Evolutionary conservation across 2,113 vertebrate genomes (phyloP).

Genomic region (Pollimyrus isidori): DNA sequence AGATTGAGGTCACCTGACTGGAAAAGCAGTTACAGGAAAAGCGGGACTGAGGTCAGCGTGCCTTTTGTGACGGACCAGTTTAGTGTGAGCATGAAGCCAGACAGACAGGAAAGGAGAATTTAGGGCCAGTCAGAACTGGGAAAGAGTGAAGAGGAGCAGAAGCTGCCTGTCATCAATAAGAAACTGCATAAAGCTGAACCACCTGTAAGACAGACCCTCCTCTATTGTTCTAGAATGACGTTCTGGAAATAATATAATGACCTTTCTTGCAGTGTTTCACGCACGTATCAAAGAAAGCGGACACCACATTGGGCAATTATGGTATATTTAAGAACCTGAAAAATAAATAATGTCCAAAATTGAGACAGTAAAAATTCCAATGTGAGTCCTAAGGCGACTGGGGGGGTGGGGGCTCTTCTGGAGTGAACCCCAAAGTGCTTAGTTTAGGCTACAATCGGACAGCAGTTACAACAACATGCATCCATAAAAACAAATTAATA

Average conservation of each 20-base stretch:
- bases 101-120: background rate
- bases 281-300: background rate
- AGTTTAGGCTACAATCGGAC: background rate
- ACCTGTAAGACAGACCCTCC: background rate
- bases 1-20: background rate
- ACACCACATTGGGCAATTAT: background rate
- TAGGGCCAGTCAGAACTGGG: background rate
- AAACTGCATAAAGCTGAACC: background rate
- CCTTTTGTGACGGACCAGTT: background rate
- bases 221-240: background rate
- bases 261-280: background rate
- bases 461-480: background rate
- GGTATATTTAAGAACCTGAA: background rate
- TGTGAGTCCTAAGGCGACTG: background rate
- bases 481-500: background rate
- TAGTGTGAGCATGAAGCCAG: background rate
- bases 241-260: background rate
- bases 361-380: background rate
- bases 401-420: background rate
- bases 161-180: background rate
- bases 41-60: background rate
- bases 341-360: background rate
- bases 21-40: background rate
- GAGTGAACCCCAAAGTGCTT: background rate
- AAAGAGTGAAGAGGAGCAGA: background rate